Evolutionary conservation across 2,113 vertebrate genomes (phyloP).

Genomic region (Lamprotornis superbus): DNA sequence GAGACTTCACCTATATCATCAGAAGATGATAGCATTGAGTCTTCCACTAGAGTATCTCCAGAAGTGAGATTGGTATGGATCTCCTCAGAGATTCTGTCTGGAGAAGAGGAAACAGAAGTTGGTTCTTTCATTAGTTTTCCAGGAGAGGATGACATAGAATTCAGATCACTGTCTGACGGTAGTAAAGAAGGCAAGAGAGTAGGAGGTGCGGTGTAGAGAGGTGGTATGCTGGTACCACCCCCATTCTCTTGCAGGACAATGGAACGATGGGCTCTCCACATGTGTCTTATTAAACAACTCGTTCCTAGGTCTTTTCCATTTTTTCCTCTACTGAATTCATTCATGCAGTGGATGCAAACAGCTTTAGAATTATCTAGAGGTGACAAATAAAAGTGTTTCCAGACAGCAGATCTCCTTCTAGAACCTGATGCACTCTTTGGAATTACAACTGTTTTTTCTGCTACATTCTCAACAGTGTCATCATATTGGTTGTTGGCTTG

Average conservation of each 20-base stretch:
- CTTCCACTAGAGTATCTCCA: constrained; percentile 73
- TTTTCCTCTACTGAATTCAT: constrained; percentile 95
- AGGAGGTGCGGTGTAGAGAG: constrained; percentile 84
- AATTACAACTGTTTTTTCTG: constrained; percentile 77
- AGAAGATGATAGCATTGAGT: constrained; percentile 64
- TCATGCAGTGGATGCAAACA: constrained; percentile 97
- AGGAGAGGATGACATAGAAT: constrained; percentile 79
- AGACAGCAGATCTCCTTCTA: constrained; percentile 90
- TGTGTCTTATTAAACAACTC: constrained; percentile 94
- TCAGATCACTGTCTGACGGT: constrained; percentile 75
- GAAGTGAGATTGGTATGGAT: constrained; percentile 63
- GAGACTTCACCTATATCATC: constrained; percentile 77
- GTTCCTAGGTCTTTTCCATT: constrained; percentile 97
- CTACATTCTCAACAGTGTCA: constrained; percentile 75
- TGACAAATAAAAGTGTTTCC: constrained; percentile 97
- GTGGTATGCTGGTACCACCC: constrained; percentile 84
- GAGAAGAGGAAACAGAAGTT: constrained; percentile 72
- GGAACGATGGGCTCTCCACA: constrained; percentile 95
- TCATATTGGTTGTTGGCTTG: constrained; percentile 75
- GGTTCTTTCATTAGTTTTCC: constrained; percentile 81
- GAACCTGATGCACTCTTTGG: constrained; percentile 85
- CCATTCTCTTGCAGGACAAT: constrained; percentile 96
- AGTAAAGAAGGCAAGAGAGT: constrained; percentile 82
- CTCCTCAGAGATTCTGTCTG: constrained; percentile 78
- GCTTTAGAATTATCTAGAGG: constrained; percentile 94